A percentile compares a stretch with the other conserved stretches of the same genome.
Conservation (phyloP, 1,140 invertebrate species). For the Bombus waltoni region DNA sequence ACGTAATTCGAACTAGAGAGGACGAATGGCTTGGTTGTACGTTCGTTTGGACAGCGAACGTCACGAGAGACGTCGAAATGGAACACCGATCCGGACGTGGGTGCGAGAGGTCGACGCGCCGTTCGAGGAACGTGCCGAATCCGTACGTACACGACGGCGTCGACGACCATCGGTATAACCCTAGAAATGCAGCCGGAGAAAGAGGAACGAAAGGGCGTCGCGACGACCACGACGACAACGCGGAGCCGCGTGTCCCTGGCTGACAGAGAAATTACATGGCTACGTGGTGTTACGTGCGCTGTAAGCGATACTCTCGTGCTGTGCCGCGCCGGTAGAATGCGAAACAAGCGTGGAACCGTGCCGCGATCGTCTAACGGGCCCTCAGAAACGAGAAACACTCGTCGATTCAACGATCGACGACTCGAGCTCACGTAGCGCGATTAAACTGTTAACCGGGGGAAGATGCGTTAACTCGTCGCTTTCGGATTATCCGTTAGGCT, state of each 20-base stretch:
- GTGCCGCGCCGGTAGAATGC: conserved; percentile 24
- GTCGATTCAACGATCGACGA: conserved; percentile 16
- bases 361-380: conserved; percentile 16
- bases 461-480: not conserved
- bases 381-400: conserved; percentile 13
- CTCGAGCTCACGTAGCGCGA: not conserved
- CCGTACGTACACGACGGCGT: conserved; percentile 14
- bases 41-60: conserved; percentile 26
- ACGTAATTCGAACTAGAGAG: conserved; percentile 44
- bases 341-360: conserved; percentile 38
- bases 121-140: conserved; percentile 21
- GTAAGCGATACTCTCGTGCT: conserved; percentile 54
- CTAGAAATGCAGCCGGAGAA: conserved; percentile 58
- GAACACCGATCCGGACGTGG: conserved; percentile 38
- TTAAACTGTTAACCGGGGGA: not conserved
- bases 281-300: conserved; percentile 57
- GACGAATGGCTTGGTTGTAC: not conserved
- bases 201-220: conserved; percentile 27
- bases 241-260: not conserved
- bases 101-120: conserved; percentile 13
- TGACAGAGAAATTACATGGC: conserved; percentile 61
- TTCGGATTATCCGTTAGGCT: too few species aligned
- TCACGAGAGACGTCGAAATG: conserved; percentile 49
- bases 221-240: not conserved
- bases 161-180: conserved; percentile 35